phyloP scores from a whole-genome alignment of 1,140 invertebrate species.

The Berghia stephanieae region DNA sequence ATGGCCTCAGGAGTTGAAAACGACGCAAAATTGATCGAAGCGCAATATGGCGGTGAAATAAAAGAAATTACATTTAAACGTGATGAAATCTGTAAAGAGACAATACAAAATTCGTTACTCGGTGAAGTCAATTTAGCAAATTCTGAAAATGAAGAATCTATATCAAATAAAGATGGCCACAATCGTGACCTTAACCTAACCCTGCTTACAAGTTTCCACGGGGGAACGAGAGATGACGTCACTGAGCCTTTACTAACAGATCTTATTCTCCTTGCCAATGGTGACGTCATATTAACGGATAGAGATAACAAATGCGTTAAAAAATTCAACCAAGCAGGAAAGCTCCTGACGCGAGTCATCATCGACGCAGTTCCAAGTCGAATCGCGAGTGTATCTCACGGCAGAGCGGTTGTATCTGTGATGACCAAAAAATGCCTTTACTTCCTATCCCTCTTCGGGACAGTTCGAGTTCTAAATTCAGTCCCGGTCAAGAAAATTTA shows the following conservation, averaged over 20 bases:
- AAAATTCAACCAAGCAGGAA: conserved; percentile 35
- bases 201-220: conserved; percentile 35
- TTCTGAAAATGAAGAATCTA: not conserved
- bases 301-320: conserved; percentile 41
- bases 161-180: not conserved
- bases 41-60: not conserved
- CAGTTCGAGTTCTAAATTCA: conserved; percentile 30
- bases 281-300: conserved; percentile 40
- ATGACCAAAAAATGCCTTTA: conserved; percentile 31
- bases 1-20: not conserved
- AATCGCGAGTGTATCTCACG: conserved; percentile 32
- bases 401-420: conserved; percentile 33
- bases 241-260: conserved; percentile 34
- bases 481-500: conserved; percentile 30
- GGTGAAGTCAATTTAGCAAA: not conserved
- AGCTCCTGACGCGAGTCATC: conserved; percentile 34
- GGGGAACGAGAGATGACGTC: conserved; percentile 29
- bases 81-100: not conserved
- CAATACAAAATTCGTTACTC: not conserved
- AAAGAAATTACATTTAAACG: not conserved
- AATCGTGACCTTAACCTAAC: conserved; percentile 22
- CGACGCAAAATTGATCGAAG: not conserved
- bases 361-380: conserved; percentile 32
- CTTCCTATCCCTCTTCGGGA: conserved; percentile 37
- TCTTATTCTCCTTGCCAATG: conserved; percentile 31